phyloP scores from a whole-genome alignment of 2,888 invertebrate genomes.

The Hyles lineata region DNA sequence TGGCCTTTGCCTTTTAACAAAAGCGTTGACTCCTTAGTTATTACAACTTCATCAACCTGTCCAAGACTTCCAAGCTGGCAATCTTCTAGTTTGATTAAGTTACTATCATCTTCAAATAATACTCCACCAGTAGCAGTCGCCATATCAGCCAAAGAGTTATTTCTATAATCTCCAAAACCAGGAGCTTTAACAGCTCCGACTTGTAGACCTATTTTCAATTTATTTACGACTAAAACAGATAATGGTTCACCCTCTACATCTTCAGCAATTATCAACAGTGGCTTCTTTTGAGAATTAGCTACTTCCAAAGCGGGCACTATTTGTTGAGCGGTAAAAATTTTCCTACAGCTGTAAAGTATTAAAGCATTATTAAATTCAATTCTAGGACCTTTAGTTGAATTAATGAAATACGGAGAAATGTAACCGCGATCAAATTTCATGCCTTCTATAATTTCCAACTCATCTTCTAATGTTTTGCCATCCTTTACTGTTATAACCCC shows the following conservation, averaged over 20 bases:
- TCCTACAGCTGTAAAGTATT: slow-evolving; percentile 97
- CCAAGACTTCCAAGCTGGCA: slow-evolving; percentile 92
- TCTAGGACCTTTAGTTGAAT: slow-evolving; percentile 98
- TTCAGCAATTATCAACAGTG: slow-evolving; percentile 97
- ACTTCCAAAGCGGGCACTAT: slow-evolving; percentile 98
- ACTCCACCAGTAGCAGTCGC: slow-evolving; percentile 96
- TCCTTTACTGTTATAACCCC: slow-evolving; percentile 99
- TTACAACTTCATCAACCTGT: slow-evolving; percentile 92
- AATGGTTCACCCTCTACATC: slow-evolving; percentile 97
- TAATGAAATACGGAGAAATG: slow-evolving; percentile 99
- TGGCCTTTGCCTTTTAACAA: slow-evolving; percentile 88
- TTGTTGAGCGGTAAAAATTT: slow-evolving; percentile 96
- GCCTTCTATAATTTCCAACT: slow-evolving; percentile 97
- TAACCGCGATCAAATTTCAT: slow-evolving; percentile 99
- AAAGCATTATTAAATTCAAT: slow-evolving; percentile 98
- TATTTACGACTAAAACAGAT: slow-evolving; percentile 95
- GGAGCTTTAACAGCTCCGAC: slow-evolving; percentile 98
- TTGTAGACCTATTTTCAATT: slow-evolving; percentile 94
- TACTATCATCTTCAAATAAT: slow-evolving; percentile 96
- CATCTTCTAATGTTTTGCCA: slow-evolving; percentile 97
- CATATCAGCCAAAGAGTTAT: slow-evolving; percentile 94
- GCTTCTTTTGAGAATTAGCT: slow-evolving; percentile 95
- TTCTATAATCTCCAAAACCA: slow-evolving; percentile 97
- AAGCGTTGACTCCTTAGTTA: slow-evolving; percentile 97
- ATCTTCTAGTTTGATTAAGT: slow-evolving; percentile 95